These are phyloP conservation scores for Pseudobourletiella spinata DNA, from an alignment of 1,140 invertebrate genomes.

Conservation along the genomic window DNA sequence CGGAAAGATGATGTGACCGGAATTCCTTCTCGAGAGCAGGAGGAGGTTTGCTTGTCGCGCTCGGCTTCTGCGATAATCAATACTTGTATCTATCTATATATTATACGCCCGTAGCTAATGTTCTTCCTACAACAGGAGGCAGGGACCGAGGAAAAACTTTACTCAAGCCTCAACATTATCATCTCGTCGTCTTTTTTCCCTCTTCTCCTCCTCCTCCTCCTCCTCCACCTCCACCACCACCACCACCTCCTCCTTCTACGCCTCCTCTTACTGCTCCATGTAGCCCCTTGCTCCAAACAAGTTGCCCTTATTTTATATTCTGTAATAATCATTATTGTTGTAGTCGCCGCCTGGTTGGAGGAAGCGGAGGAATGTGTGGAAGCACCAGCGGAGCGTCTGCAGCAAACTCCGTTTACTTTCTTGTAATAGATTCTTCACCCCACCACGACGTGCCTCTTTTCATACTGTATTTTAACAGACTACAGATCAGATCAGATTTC, in stretches of 20 bases:
- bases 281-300: neutral
- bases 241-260: neutral
- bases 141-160: neutral
- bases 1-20: slow-evolving; percentile 37
- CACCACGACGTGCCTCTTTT: neutral
- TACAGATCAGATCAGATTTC: neutral
- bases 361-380: too few species aligned
- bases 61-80: slow-evolving; percentile 8
- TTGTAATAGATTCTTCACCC: neutral
- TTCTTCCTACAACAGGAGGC: neutral
- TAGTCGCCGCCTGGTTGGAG: too few species aligned
- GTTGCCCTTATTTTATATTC: neutral
- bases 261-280: neutral
- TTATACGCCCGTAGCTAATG: slow-evolving; percentile 2
- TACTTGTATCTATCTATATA: slow-evolving; percentile 3
- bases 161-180: neutral
- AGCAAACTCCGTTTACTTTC: too few species aligned
- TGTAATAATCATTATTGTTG: neutral
- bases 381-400: too few species aligned
- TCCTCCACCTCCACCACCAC: neutral
- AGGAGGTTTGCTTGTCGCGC: slow-evolving; percentile 5
- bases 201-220: neutral
- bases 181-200: too few species aligned
- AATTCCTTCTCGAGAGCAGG: slow-evolving; percentile 27
- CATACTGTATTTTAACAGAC: neutral